Evolutionary conservation across 2,888 invertebrate genomes (phyloP), one percentile per base, ranked within the genome.

Genomic region (Pyrgus malvae): DNA sequence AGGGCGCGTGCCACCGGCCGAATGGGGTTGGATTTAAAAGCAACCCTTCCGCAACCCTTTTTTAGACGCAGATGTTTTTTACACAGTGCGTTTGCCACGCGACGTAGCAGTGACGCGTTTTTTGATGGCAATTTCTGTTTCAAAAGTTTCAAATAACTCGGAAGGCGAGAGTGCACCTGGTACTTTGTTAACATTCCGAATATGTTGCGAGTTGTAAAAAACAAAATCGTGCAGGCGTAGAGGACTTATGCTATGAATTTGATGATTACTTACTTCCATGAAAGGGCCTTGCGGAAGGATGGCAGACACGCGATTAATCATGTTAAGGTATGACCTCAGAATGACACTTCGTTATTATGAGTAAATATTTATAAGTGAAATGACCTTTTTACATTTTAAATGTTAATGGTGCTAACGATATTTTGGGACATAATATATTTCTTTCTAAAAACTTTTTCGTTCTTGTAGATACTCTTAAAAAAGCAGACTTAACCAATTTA

Each of bases 11-110:
- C 57, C 65, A 59, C 63, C 67, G 66, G 70, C 11, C 8, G 35
- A 70, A 64, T 66, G 68, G 77, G 83, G 78, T 68, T 66, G 63
- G 57, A 58, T 56, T 57, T 19, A 49, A 57, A 48, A 21, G 9
- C 72, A 86, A 87, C 87, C 84, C 87, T 86, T 85, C 76, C 62
- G 70, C 76, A 84, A 87, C 80, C 83, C 87, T 83, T 87, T 76
- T 72, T 59, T 37, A 67, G 61, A 16, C 73, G 81, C 87, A 86
- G 81, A 73, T 82, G 82, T 81, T 88, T 86, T 87, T 85, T 83
- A 29, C 41, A 29, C 29, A 78, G 65, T 63, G 72, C 70, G 76
- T 80, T 11, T 75, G 76, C 68, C 86, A 80, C 87, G 85, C 76
- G 82, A 70, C 76, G 69, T 53, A 61, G 55, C 61, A 73, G 66